Evolutionary conservation across 2,113 vertebrate genomes (phyloP).

Genomic region (Colius striatus): DNA sequence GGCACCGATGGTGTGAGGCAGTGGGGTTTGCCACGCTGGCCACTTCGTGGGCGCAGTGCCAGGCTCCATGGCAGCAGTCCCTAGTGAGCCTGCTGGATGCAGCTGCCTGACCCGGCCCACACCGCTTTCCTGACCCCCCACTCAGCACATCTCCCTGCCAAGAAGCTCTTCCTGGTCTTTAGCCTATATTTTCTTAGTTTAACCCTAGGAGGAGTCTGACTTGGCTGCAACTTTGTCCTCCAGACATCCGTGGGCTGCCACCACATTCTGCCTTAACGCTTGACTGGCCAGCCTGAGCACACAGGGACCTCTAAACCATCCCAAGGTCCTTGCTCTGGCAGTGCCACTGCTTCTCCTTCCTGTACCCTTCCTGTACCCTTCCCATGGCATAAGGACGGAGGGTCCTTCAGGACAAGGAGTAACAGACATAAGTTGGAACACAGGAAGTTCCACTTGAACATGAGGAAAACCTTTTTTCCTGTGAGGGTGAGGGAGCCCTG

Average conservation of each 20-base stretch:
- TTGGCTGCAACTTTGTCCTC: not conserved
- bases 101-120: not conserved
- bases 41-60: accelerated
- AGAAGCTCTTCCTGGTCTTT: not conserved
- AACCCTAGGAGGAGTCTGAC: not conserved
- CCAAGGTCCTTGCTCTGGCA: accelerated
- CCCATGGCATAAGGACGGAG: accelerated
- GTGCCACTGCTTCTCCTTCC: not conserved
- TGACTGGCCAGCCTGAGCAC: accelerated
- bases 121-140: accelerated
- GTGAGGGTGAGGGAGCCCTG: too few species aligned
- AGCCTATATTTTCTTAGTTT: not conserved
- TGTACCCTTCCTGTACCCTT: not conserved
- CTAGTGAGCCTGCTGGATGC: accelerated
- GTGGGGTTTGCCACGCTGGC: not conserved
- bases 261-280: accelerated
- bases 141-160: not conserved
- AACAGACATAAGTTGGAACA: too few species aligned
- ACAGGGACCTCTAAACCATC: accelerated
- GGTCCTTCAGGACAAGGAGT: not conserved
- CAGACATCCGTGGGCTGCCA: accelerated
- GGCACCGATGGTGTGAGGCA: accelerated
- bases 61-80: not conserved
- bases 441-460: too few species aligned
- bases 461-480: too few species aligned